These are phyloP conservation scores for Hermaeophaga mercurialis DNA, from an alignment of 2,888 invertebrate species.

Conservation along the genomic window DNA sequence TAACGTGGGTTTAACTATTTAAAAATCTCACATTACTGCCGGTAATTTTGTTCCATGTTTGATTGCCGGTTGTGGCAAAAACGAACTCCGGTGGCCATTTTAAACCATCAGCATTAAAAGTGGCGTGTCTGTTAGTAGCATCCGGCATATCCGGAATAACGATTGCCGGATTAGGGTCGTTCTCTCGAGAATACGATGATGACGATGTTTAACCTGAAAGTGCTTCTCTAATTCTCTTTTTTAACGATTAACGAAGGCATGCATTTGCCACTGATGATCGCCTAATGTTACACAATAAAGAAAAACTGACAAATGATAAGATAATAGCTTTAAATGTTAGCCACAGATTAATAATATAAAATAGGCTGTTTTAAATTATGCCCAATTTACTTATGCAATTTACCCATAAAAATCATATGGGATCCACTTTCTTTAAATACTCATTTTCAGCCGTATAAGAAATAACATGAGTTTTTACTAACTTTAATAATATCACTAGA, in stretches of 20 bases:
- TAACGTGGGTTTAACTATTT: not conserved
- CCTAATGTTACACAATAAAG: conserved; percentile 3
- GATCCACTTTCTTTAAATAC: too few relatives aligned
- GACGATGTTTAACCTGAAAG: conserved; percentile 23
- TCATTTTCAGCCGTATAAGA: too few relatives aligned
- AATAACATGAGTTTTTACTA: too few relatives aligned
- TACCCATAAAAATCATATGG: too few relatives aligned
- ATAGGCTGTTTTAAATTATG: too few relatives aligned
- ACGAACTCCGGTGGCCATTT: conserved; percentile 25
- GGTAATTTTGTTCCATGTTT: conserved; percentile 13
- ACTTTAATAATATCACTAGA: too few relatives aligned
- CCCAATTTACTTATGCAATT: too few relatives aligned
- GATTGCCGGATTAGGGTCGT: conserved; percentile 23
- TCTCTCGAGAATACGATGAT: conserved; percentile 25
- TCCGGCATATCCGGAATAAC: conserved; percentile 18
- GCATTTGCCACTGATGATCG: conserved; percentile 14
- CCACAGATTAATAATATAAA: too few relatives aligned
- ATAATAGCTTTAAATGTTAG: too few relatives aligned
- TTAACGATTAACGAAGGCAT: conserved; percentile 16
- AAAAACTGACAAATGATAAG: too few relatives aligned
- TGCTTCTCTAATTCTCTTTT: conserved; percentile 16
- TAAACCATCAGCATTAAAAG: conserved; percentile 32
- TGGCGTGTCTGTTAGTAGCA: conserved; percentile 27
- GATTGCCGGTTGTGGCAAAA: conserved; percentile 22
- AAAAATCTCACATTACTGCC: conserved; percentile 8